Conservation (phyloP, 2,113 vertebrate species). For the Sceloporus undulatus region DNA sequence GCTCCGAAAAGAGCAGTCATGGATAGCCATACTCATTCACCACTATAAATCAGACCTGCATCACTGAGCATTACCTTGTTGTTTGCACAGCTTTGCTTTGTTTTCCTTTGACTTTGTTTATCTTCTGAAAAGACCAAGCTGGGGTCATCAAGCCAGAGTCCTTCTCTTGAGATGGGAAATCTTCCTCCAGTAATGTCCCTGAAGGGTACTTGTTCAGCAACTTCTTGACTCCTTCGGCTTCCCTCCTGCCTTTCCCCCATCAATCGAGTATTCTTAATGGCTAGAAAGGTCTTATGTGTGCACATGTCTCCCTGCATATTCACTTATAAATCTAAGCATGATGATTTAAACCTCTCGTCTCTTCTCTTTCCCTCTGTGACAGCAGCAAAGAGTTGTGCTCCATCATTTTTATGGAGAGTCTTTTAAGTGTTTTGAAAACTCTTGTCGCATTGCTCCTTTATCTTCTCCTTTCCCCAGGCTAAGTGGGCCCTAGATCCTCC, state of each 20-base stretch:
- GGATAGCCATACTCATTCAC: too few species aligned
- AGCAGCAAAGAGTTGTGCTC: constrained; percentile 4
- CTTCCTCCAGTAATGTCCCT: neutral
- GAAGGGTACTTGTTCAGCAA: neutral
- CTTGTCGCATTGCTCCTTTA: constrained; percentile 21
- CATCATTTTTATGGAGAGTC: constrained; percentile 32
- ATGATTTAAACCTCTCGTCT: constrained; percentile 22
- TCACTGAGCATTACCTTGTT: neutral
- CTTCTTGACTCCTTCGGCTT: neutral
- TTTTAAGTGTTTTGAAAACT: constrained; percentile 39
- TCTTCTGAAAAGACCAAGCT: neutral
- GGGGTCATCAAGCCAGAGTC: neutral
- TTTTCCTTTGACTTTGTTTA: too few species aligned
- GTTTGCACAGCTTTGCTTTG: neutral
- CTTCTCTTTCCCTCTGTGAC: constrained; percentile 17
- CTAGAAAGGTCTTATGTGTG: neutral
- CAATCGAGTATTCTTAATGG: neutral
- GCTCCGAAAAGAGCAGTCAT: too few species aligned
- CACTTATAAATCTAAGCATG: constrained; percentile 11
- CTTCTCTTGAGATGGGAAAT: neutral
- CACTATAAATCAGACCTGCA: neutral
- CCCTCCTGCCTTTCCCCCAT: neutral
- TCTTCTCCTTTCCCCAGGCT: constrained; percentile 15
- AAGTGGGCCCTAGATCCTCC: neutral
- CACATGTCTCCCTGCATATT: neutral